phyloP scores from a whole-genome alignment of 2,797 vertebrate species.

The Phataginus tetradactyla region DNA sequence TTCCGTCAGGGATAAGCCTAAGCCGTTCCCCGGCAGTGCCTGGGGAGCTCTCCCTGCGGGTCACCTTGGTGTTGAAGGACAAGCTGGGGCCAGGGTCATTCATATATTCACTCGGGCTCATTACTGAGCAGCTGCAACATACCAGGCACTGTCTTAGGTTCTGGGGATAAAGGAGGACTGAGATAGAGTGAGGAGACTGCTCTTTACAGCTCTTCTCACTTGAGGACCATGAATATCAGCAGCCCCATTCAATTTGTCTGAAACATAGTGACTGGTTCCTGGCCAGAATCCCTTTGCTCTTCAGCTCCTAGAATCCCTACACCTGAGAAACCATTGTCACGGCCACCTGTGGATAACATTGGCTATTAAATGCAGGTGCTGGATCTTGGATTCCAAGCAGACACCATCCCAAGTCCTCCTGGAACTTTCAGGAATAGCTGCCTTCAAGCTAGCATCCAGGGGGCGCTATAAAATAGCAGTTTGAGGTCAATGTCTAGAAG shows the following conservation, averaged over 20 bases:
- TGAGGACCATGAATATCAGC: not conserved
- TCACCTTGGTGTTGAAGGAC: not conserved
- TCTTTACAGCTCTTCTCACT: not conserved
- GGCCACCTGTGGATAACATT: not conserved
- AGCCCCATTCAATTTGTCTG: not conserved
- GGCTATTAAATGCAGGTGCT: not conserved
- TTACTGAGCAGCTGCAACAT: not conserved
- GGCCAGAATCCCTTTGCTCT: not conserved
- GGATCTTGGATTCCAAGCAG: not conserved
- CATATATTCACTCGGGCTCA: not conserved
- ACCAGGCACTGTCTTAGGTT: not conserved
- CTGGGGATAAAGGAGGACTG: not conserved
- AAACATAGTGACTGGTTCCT: not conserved
- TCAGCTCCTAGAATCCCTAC: not conserved
- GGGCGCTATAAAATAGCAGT: not conserved
- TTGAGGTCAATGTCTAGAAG: not conserved
- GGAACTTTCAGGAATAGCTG: slow-evolving; percentile 14
- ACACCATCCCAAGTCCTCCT: not conserved
- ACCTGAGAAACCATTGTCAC: not conserved
- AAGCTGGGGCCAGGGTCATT: not conserved
- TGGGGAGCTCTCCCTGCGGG: not conserved
- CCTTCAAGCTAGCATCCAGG: slow-evolving; percentile 23
- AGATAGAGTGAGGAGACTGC: not conserved
- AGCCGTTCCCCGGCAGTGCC: not conserved
- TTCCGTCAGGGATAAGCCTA: not conserved